Evolutionary conservation across 1,140 invertebrate species (phyloP).

Genomic region (Stegodyphus dumicola): DNA sequence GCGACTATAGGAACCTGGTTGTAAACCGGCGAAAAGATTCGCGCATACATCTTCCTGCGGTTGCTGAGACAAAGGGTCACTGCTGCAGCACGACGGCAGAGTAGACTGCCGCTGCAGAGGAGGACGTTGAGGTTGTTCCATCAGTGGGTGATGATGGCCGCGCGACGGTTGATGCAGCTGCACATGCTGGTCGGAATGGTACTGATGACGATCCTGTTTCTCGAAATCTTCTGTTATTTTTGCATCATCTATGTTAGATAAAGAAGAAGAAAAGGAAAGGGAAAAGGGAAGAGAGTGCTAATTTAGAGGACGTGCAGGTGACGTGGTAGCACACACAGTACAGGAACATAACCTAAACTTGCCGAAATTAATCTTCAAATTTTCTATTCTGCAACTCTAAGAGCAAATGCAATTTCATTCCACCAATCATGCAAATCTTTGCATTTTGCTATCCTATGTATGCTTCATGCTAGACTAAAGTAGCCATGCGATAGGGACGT

Average conservation of each 20-base stretch:
- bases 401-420: too few species aligned
- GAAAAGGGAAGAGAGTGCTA: constrained; percentile 9
- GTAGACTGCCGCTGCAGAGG: constrained; percentile 48
- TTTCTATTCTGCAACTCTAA: too few species aligned
- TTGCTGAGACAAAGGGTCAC: not conserved
- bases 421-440: too few species aligned
- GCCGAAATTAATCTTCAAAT: too few species aligned
- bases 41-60: constrained; percentile 12
- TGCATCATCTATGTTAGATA: constrained; percentile 42
- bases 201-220: not conserved
- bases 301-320: constrained; percentile 1
- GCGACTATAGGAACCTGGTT: constrained; percentile 39
- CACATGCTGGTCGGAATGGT: not conserved
- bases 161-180: not conserved
- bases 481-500: too few species aligned
- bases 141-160: not conserved
- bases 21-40: constrained; percentile 43
- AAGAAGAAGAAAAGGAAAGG: constrained; percentile 20
- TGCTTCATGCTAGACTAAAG: too few species aligned
- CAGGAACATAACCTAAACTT: too few species aligned
- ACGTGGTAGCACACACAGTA: too few species aligned
- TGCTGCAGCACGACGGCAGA: constrained; percentile 46
- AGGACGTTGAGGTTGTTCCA: constrained; percentile 9
- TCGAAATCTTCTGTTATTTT: constrained; percentile 35
- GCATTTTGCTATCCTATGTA: too few species aligned